phyloP scores from a whole-genome alignment of 2,797 vertebrate genomes.

The Scolopax rusticola region DNA sequence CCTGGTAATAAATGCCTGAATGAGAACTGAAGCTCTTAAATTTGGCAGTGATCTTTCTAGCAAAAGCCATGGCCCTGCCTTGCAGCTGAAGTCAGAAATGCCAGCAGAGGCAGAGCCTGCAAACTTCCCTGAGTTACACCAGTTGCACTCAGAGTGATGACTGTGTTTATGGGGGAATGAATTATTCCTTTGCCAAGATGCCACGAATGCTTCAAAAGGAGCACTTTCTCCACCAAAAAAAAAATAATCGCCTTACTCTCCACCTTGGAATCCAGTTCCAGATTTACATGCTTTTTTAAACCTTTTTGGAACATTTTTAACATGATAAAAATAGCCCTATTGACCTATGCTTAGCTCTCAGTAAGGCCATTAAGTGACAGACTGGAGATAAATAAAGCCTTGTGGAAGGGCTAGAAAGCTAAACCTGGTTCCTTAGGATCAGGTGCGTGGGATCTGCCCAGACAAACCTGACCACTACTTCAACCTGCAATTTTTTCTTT shows the following conservation, averaged over 20 bases:
- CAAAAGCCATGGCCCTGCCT: not conserved
- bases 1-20: not conserved
- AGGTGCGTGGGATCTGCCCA: not conserved
- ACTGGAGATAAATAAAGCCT: not conserved
- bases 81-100: not conserved
- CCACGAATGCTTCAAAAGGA: not conserved
- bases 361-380: not conserved
- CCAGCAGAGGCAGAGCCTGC: not conserved
- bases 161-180: not conserved
- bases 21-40: not conserved
- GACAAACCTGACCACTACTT: not conserved
- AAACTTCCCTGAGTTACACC: not conserved
- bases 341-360: not conserved
- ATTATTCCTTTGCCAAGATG: conserved; percentile 14
- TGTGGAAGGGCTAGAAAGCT: not conserved
- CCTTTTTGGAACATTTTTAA: not conserved
- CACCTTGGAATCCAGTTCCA: not conserved
- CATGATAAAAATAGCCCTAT: not conserved
- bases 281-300: not conserved
- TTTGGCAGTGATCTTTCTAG: not conserved
- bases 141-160: not conserved
- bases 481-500: not conserved
- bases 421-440: not conserved
- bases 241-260: not conserved
- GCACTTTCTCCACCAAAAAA: not conserved